These are phyloP conservation scores for Thereva nobilitata DNA, from an alignment of 2,888 invertebrate genomes.

Conservation along the genomic window DNA sequence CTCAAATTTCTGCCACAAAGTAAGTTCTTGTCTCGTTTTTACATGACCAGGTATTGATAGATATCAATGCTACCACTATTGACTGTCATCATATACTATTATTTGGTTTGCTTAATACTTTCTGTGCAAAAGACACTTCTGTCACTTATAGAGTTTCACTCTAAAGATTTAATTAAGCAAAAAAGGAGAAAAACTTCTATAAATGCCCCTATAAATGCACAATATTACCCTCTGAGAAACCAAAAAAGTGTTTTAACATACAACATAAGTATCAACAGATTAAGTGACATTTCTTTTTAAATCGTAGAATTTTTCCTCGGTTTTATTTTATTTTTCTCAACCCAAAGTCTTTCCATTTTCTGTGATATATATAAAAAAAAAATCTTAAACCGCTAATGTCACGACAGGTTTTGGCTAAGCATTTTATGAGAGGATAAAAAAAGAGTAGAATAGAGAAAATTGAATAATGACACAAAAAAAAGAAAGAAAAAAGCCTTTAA, in stretches of 20 bases:
- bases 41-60: too few species aligned
- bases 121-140: slow-evolving; percentile 30
- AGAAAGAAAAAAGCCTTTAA: neutral
- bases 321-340: too few species aligned
- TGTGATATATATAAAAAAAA: neutral
- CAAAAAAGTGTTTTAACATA: slow-evolving; percentile 35
- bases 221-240: slow-evolving; percentile 26
- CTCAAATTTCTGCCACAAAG: too few species aligned
- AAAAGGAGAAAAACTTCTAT: neutral
- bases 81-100: neutral
- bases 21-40: too few species aligned
- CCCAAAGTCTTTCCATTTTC: neutral
- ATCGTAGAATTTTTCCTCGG: neutral
- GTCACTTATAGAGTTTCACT: slow-evolving; percentile 41
- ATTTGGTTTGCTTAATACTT: slow-evolving; percentile 33
- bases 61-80: too few species aligned
- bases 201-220: neutral
- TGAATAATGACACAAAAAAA: slow-evolving; percentile 6
- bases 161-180: slow-evolving; percentile 25
- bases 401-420: neutral
- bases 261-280: neutral
- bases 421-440: too few species aligned
- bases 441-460: too few species aligned
- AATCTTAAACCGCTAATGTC: neutral
- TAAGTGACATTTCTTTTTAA: slow-evolving; percentile 2